phyloP scores from a whole-genome alignment of 1,140 invertebrate species.

The Ladona fulva region DNA sequence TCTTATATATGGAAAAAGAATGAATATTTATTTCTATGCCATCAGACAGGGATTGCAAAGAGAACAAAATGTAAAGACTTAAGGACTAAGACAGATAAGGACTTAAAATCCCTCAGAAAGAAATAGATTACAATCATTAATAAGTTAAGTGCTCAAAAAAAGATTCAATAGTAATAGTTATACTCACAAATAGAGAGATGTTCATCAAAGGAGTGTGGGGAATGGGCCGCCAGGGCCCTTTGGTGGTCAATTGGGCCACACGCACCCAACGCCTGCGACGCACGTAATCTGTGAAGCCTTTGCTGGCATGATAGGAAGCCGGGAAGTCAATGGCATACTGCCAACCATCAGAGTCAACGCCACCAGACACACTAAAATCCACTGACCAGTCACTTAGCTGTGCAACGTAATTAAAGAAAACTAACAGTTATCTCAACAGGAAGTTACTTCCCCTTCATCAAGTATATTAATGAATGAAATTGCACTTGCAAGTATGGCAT shows the following conservation, averaged over 20 bases:
- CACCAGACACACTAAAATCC: slow-evolving; percentile 79
- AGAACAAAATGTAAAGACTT: no score
- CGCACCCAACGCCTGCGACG: slow-evolving; percentile 75
- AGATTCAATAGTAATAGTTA: neutral
- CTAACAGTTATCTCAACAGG: neutral
- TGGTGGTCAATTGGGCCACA: slow-evolving; percentile 67
- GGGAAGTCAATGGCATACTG: slow-evolving; percentile 90
- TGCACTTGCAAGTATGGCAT: no score
- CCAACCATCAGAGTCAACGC: slow-evolving; percentile 84
- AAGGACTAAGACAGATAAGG: no score
- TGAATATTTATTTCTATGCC: no score
- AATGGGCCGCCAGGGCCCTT: slow-evolving; percentile 68
- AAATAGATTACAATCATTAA: no score
- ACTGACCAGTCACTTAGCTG: slow-evolving; percentile 81
- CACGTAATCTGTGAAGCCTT: slow-evolving; percentile 81
- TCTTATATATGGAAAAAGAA: no score
- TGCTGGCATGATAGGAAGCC: slow-evolving; percentile 70
- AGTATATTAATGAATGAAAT: no score
- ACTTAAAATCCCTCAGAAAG: no score
- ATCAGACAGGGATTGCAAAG: no score
- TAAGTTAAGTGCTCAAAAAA: no score
- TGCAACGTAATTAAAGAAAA: slow-evolving; percentile 15
- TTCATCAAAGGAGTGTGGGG: neutral
- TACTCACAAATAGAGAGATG: neutral
- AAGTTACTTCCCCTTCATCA: no score